Evolutionary conservation across 2,113 vertebrate species (phyloP).

Genomic region (Sceloporus tristichus): DNA sequence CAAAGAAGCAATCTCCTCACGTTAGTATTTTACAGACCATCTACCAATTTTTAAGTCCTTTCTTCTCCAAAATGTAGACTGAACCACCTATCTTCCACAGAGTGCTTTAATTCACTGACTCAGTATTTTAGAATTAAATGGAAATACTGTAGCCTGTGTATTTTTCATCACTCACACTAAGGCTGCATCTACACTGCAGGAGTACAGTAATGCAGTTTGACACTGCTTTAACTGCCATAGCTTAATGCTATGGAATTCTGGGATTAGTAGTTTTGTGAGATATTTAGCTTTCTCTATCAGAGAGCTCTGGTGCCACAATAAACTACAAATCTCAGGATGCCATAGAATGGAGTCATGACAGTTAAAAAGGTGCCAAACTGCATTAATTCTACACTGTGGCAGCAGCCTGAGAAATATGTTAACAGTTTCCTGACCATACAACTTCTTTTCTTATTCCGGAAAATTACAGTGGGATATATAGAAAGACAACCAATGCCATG

Average conservation of each 20-base stretch:
- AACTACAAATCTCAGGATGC: too few species aligned
- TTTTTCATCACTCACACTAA: not conserved
- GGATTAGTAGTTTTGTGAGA: too few species aligned
- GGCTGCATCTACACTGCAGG: too few species aligned
- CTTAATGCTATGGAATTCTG: too few species aligned
- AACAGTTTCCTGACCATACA: not conserved
- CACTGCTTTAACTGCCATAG: too few species aligned
- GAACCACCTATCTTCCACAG: not conserved
- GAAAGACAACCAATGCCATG: not conserved
- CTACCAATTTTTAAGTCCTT: not conserved
- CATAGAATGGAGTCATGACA: too few species aligned
- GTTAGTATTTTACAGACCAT: not conserved
- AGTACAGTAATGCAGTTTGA: too few species aligned
- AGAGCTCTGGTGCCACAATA: too few species aligned
- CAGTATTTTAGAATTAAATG: not conserved
- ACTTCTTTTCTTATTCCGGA: not conserved
- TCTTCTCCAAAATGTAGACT: not conserved
- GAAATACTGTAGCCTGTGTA: not conserved
- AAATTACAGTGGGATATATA: not conserved
- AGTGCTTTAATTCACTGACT: not conserved
- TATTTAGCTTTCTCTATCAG: too few species aligned
- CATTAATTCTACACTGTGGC: too few species aligned
- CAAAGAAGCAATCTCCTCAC: not conserved
- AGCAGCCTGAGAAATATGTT: not conserved
- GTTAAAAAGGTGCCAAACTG: too few species aligned